A percentile compares a stretch with the other conserved stretches of the same genome.
Evolutionary conservation across 2,797 vertebrate species (phyloP).

Genomic region (Cygnus olor): DNA sequence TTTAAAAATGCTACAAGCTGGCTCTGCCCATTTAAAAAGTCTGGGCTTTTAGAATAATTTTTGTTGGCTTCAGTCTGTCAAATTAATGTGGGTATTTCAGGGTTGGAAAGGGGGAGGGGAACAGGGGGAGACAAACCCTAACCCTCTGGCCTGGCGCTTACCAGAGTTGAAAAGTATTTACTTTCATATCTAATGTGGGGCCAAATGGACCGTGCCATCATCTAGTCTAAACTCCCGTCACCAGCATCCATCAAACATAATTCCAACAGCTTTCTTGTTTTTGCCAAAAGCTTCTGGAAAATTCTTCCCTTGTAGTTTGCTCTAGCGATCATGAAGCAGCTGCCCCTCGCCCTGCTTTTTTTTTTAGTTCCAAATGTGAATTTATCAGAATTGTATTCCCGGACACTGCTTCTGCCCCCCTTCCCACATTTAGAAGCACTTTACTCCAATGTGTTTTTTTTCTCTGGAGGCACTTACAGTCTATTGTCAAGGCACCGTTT

Average conservation of each 20-base stretch:
- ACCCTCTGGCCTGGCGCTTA: not conserved
- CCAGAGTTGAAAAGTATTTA: not conserved
- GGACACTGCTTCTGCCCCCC: not conserved
- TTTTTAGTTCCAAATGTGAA: not conserved
- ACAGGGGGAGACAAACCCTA: not conserved
- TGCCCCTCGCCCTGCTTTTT: accelerated
- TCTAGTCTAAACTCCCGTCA: not conserved
- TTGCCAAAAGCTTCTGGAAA: not conserved
- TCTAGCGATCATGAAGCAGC: not conserved
- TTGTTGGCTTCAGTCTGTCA: not conserved
- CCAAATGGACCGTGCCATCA: not conserved
- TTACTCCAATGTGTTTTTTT: not conserved
- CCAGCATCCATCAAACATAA: not conserved
- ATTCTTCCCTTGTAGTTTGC: not conserved
- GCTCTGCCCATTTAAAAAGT: not conserved
- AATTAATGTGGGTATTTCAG: not conserved
- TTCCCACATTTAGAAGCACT: not conserved
- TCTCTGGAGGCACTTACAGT: not conserved
- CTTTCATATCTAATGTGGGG: not conserved
- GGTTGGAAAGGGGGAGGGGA: not conserved
- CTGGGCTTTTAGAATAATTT: not conserved
- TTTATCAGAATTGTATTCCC: not conserved
- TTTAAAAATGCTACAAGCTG: not conserved
- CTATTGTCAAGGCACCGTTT: not conserved
- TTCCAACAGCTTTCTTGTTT: not conserved